Base-by-base conservation (phyloP, 2,888 invertebrate genomes). In the Papilio elwesi region DNA sequence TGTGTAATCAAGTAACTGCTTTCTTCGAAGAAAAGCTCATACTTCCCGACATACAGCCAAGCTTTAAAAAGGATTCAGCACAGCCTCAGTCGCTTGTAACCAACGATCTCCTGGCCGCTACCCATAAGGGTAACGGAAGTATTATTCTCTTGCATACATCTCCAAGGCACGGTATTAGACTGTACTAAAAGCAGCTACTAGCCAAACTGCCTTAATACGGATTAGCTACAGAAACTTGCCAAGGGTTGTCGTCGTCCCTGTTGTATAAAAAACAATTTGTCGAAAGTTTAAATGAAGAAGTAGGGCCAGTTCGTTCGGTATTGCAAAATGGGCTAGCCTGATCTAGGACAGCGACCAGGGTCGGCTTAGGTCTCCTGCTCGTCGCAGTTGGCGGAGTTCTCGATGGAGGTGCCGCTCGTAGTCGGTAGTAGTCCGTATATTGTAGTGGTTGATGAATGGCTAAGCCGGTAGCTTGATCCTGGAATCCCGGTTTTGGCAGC, bases 161-260 rank as follows among this genome's bases (percentile, higher is more conserved):
- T 70, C 74, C 7, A 66, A 71, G n/a, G n/a, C 7, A 66, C 70
- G 11, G 74, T 71, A 12, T 74, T 74, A 15, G 71, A 71, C 36
- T 71, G 66, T 43, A 52, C 65, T 6, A n/a, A 26, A 36, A 48
- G 6, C 9, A 57, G 13, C 43, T 71, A 13, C 47, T 71, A 12
- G 26, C 57, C 0, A 71, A 71, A 16, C 6, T 71, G 49, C 49
- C 65, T n/a, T 66, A 49, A 13, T 71, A 71, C 48, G 71, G 65
- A 12, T 12, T 70, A 5, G 9, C 52, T 16, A 6, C 8, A 12
- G 16, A 38, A 13, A n/a, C 70, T 15, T 63, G 63, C 12, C 15
- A 53, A 15, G 63, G 70, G 70, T 70, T 70, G 15, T 9, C n/a
- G 6, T 63, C 52, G 6, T 70, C 52, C 52, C 53, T 70, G 6